A percentile compares a stretch with the other conserved stretches of the same genome.
These are phyloP conservation scores for Plectropomus leopardus DNA, from an alignment of 2,113 vertebrate genomes.

Conservation along the genomic window DNA sequence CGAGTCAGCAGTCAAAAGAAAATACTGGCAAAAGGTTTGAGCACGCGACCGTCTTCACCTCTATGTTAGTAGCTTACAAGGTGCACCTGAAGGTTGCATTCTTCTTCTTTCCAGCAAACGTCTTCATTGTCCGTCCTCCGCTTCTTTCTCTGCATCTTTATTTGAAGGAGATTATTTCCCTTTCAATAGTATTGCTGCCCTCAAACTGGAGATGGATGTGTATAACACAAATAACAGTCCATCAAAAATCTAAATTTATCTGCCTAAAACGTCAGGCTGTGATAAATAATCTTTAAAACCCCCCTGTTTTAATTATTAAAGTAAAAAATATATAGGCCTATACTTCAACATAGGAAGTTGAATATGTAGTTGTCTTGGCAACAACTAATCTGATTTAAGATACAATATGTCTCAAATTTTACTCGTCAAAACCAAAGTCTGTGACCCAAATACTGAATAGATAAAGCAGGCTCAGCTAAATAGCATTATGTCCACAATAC, in stretches of 20 bases:
- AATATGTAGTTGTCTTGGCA: too few species aligned
- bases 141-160: constrained; percentile 25
- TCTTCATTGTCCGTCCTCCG: constrained; percentile 7
- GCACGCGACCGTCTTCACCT: too few species aligned
- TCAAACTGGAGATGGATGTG: constrained; percentile 39
- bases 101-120: constrained; percentile 35
- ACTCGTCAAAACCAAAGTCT: neutral
- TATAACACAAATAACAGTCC: constrained; percentile 17
- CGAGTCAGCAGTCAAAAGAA: neutral
- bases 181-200: constrained; percentile 53
- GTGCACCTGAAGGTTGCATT: constrained; percentile 41
- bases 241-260: neutral
- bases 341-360: neutral
- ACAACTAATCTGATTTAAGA: neutral
- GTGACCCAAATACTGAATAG: neutral
- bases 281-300: neutral
- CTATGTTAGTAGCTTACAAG: constrained; percentile 1
- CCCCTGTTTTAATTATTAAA: neutral
- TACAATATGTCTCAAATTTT: neutral
- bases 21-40: neutral
- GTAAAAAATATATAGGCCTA: neutral
- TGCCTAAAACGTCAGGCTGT: neutral
- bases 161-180: neutral
- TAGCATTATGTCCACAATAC: neutral
- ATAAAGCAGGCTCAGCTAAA: constrained; percentile 17